Evolutionary conservation across 2,888 invertebrate genomes (phyloP).

Genomic region (Apamea sordens): DNA sequence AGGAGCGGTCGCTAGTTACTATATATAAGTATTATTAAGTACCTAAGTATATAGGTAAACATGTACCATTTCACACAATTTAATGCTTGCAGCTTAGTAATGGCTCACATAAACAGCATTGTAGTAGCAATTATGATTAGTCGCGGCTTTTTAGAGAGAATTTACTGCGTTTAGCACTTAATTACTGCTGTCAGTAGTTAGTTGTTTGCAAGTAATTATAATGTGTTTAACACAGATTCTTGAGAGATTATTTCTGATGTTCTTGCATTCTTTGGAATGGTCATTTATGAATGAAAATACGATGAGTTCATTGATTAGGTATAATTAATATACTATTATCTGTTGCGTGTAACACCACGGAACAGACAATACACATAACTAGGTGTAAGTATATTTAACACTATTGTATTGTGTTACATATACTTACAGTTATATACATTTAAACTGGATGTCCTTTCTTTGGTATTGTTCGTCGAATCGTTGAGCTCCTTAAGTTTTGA

Average conservation of each 20-base stretch:
- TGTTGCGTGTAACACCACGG: no score
- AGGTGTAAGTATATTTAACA: background rate
- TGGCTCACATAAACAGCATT: slow-evolving; percentile 21
- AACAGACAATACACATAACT: no score
- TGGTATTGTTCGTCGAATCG: no score
- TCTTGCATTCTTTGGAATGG: slow-evolving; percentile 25
- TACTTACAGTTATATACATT: no score
- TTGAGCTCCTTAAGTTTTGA: no score
- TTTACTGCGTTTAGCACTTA: slow-evolving; percentile 25
- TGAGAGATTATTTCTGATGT: slow-evolving; percentile 27
- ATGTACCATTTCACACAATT: slow-evolving; percentile 15
- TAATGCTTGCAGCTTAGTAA: slow-evolving; percentile 17
- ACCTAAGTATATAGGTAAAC: background rate
- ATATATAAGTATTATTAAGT: background rate
- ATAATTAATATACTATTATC: background rate
- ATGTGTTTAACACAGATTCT: slow-evolving; percentile 49
- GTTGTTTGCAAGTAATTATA: slow-evolving; percentile 48
- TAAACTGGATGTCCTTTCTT: no score
- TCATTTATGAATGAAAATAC: slow-evolving; percentile 27
- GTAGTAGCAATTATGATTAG: slow-evolving; percentile 30
- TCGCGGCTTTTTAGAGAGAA: slow-evolving; percentile 21
- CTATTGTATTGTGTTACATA: background rate
- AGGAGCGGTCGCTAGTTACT: background rate
- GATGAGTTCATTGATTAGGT: background rate
- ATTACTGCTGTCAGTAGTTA: slow-evolving; percentile 21